Evolutionary conservation across 2,113 vertebrate species (phyloP).

Genomic region (Lepisosteus osseus): DNA sequence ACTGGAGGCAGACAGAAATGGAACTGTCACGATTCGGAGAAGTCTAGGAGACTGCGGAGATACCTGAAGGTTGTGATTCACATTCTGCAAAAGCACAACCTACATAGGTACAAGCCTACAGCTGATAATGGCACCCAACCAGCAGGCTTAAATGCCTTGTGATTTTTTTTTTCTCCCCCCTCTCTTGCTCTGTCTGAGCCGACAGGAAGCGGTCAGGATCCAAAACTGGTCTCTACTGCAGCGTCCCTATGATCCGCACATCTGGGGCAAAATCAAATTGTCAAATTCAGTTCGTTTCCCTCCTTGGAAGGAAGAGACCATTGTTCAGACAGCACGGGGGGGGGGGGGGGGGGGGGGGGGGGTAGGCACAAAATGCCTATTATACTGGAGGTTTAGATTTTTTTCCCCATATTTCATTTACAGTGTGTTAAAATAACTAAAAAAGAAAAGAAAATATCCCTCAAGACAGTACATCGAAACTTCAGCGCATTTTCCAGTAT

Average conservation of each 20-base stretch:
- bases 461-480: too few relatives aligned
- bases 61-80: slow-evolving; percentile 8
- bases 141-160: not conserved
- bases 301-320: slow-evolving; percentile 19
- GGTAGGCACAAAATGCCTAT: too few relatives aligned
- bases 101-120: not conserved
- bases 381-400: too few relatives aligned
- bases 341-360: not conserved
- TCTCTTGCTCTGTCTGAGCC: not conserved
- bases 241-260: slow-evolving; percentile 21
- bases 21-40: slow-evolving; percentile 46
- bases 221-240: not conserved
- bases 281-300: slow-evolving; percentile 16
- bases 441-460: too few relatives aligned
- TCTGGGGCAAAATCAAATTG: slow-evolving; percentile 17
- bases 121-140: not conserved
- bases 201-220: not conserved
- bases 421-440: too few relatives aligned
- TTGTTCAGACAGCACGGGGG: slow-evolving; percentile 4
- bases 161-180: not conserved
- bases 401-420: too few relatives aligned
- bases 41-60: slow-evolving; percentile 20
- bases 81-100: slow-evolving; percentile 10
- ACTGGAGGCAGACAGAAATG: slow-evolving; percentile 26
- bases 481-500: too few relatives aligned